Conservation (phyloP, 1,140 invertebrate species). For the Eumeta japonica region DNA sequence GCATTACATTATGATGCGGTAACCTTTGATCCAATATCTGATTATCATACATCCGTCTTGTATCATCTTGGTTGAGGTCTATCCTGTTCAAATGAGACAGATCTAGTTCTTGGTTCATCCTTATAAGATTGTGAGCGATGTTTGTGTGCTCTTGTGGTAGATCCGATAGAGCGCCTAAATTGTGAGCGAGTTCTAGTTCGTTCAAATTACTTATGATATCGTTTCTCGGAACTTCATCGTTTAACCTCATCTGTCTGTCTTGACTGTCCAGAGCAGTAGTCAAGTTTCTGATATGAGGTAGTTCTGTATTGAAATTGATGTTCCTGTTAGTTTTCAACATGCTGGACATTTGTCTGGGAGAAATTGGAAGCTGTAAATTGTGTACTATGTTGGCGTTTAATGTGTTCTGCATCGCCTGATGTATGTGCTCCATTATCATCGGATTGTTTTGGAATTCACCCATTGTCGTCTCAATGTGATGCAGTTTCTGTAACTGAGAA, state of each 20-base stretch:
- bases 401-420: constrained; percentile 39
- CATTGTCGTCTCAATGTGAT: constrained; percentile 25
- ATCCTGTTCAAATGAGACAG: no score
- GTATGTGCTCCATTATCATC: constrained; percentile 44
- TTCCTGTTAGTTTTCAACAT: constrained; percentile 43
- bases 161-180: constrained; percentile 17
- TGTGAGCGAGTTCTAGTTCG: constrained; percentile 24
- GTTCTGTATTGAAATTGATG: constrained; percentile 35
- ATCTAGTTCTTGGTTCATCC: constrained; percentile 15
- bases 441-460: constrained; percentile 37
- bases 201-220: constrained; percentile 27
- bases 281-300: constrained; percentile 29
- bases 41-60: constrained; percentile 21
- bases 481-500: constrained; percentile 40
- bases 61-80: constrained; percentile 24
- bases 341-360: constrained; percentile 42
- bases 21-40: constrained; percentile 26
- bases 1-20: constrained; percentile 15
- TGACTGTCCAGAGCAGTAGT: no score
- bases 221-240: no score
- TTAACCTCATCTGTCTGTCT: no score
- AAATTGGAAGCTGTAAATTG: constrained; percentile 41
- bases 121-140: neutral
- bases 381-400: constrained; percentile 29
- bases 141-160: constrained; percentile 1